Conservation (phyloP, 2,113 vertebrate genomes). For the Vidua chalybeata region DNA sequence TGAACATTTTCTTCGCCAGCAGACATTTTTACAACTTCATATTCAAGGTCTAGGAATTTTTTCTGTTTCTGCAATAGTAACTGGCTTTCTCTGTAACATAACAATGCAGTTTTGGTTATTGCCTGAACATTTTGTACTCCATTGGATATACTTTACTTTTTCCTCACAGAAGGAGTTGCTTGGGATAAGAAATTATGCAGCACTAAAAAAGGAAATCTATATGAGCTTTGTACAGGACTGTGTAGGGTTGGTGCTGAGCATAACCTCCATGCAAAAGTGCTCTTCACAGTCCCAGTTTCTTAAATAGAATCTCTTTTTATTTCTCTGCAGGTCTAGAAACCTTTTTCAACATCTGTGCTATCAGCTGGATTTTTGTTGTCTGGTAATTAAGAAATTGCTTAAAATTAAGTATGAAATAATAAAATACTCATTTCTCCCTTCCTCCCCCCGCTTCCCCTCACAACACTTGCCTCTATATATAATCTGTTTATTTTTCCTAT, state of each 20-base stretch:
- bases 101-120: neutral
- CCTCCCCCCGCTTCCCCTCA: fast-evolving
- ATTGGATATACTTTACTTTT: neutral
- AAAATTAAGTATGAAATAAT: neutral
- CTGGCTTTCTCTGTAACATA: neutral
- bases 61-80: neutral
- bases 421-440: neutral
- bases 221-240: neutral
- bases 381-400: neutral
- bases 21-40: neutral
- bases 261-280: neutral
- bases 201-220: neutral
- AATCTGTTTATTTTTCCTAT: neutral
- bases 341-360: neutral
- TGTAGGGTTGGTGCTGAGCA: neutral
- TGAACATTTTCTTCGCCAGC: neutral
- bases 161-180: neutral
- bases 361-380: neutral
- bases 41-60: neutral
- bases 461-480: neutral
- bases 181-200: neutral
- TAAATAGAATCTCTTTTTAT: neutral
- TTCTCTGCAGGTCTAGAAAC: neutral
- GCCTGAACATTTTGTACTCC: neutral
- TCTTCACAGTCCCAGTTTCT: neutral